Conservation (phyloP, 1,140 invertebrate species). For the Plectus sambesii region DNA sequence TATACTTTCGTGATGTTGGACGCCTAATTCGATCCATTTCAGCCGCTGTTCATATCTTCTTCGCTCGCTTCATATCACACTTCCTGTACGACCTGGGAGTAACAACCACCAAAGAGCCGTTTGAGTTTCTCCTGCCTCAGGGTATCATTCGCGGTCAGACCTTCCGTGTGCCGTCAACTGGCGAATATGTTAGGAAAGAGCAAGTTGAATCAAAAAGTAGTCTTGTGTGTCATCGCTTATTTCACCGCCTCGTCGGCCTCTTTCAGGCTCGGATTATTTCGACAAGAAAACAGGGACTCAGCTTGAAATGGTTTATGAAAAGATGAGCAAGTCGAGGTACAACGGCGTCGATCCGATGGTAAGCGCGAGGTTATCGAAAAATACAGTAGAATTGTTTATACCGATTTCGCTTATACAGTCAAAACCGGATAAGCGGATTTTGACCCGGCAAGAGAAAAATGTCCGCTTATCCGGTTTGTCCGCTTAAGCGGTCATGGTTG, state of each 20-base stretch:
- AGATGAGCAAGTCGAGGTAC: constrained; percentile 97
- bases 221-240: too few relatives aligned
- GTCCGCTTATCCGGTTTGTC: too few relatives aligned
- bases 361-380: too few relatives aligned
- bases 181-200: constrained; percentile 64
- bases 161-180: constrained; percentile 61
- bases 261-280: too few relatives aligned
- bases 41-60: constrained; percentile 88
- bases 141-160: constrained; percentile 86
- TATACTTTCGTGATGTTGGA: too few relatives aligned
- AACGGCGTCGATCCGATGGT: constrained; percentile 89
- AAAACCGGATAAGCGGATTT: too few relatives aligned
- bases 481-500: too few relatives aligned
- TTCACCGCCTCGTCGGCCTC: too few relatives aligned
- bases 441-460: too few relatives aligned
- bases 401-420: too few relatives aligned
- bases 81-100: constrained; percentile 71
- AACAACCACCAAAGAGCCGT: constrained; percentile 67
- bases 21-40: constrained; percentile 46
- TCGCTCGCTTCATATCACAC: constrained; percentile 83
- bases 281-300: constrained; percentile 21
- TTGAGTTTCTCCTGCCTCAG: constrained; percentile 74
- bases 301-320: constrained; percentile 55
- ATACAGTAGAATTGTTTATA: too few relatives aligned
- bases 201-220: constrained; percentile 55